Conservation (phyloP, 2,888 invertebrate species). For the Entomobrya proxima region DNA sequence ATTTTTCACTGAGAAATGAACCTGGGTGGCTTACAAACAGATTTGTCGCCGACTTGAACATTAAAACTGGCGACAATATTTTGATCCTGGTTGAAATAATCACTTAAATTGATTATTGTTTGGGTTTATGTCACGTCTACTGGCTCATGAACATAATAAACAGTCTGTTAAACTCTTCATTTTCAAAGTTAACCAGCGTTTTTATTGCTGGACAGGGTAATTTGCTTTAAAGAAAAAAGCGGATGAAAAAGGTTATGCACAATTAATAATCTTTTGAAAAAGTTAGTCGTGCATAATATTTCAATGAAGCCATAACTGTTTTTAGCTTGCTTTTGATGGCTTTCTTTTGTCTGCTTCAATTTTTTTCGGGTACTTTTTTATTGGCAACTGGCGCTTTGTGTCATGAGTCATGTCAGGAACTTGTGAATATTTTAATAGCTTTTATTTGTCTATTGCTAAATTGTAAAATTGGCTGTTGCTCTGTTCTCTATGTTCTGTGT, state of each 20-base stretch:
- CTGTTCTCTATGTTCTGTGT: not conserved
- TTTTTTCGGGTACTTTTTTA: not conserved
- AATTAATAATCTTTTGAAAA: conserved; percentile 32
- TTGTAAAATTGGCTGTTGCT: too few relatives aligned
- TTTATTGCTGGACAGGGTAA: conserved; percentile 3
- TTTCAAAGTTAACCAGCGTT: conserved; percentile 3
- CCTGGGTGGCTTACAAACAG: too few relatives aligned
- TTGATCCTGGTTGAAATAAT: too few relatives aligned
- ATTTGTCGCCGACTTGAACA: too few relatives aligned
- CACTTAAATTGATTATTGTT: too few relatives aligned
- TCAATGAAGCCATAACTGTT: not conserved
- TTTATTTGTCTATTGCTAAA: too few relatives aligned
- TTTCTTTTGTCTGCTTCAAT: not conserved
- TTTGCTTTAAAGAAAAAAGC: too few relatives aligned
- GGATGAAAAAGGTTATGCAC: not conserved
- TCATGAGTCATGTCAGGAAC: not conserved
- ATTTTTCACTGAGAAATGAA: too few relatives aligned
- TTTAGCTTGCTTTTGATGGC: not conserved
- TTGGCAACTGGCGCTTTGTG: not conserved
- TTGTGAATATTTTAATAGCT: not conserved
- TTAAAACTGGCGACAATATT: too few relatives aligned
- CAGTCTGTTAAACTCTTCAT: not conserved
- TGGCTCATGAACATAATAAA: too few relatives aligned
- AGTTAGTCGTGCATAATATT: conserved; percentile 25
- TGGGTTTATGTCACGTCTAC: too few relatives aligned